phyloP scores from a whole-genome alignment of 2,888 invertebrate genomes.

The Empis livida region DNA sequence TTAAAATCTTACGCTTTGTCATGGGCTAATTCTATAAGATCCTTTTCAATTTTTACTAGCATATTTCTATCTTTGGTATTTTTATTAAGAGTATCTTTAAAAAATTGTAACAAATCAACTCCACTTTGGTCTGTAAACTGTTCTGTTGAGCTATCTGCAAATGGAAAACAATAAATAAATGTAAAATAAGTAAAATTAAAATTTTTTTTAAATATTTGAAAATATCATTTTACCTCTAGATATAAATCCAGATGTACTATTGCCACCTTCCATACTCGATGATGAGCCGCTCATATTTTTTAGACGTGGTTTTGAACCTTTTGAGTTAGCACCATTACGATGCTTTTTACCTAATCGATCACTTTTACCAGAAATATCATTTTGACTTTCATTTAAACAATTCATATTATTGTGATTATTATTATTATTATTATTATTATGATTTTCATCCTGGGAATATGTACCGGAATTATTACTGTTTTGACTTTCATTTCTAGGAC shows the following conservation, averaged over 20 bases:
- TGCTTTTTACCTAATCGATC: slow-evolving; percentile 29
- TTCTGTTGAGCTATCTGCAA: slow-evolving; percentile 63
- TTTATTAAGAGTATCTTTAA: slow-evolving; percentile 81
- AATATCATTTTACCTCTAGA: slow-evolving; percentile 38
- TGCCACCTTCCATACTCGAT: slow-evolving; percentile 39
- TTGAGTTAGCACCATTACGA: slow-evolving; percentile 33
- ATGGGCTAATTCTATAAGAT: slow-evolving; percentile 68
- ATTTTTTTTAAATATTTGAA: not conserved
- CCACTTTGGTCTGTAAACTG: slow-evolving; percentile 59
- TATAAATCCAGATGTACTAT: slow-evolving; percentile 42
- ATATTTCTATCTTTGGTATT: slow-evolving; percentile 77
- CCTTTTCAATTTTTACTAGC: slow-evolving; percentile 76
- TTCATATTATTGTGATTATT: slow-evolving; percentile 17
- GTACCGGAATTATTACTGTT: slow-evolving; percentile 22
- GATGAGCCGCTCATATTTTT: slow-evolving; percentile 32
- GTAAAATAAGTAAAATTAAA: not conserved
- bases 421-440: slow-evolving; percentile 16
- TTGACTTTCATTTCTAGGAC: slow-evolving; percentile 23
- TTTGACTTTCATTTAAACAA: slow-evolving; percentile 18
- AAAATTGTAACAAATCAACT: slow-evolving; percentile 74
- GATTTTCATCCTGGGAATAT: slow-evolving; percentile 25
- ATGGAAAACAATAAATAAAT: slow-evolving; percentile 5
- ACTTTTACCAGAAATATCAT: slow-evolving; percentile 13
- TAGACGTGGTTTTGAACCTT: slow-evolving; percentile 34
- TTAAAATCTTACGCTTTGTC: slow-evolving; percentile 55